Evolutionary conservation across 2,797 vertebrate species (phyloP), one percentile per base, ranked within the genome.

Genomic region (Oreonectes daqikongensis): DNA sequence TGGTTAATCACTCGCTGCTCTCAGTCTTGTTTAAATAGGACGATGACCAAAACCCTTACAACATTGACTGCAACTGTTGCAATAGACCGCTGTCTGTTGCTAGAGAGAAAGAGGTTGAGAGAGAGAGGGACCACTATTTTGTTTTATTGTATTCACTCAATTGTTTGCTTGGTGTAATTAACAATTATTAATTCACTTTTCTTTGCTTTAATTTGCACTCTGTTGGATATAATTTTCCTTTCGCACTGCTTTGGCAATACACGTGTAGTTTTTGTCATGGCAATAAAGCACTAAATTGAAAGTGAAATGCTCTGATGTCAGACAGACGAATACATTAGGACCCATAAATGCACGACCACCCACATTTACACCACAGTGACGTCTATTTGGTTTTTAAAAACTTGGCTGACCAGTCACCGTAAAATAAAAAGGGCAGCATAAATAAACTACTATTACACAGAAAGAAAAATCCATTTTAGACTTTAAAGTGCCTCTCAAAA

Each of bases 1-100:
- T 85, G 85, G 67, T 64, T 64, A 84, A 88, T 83, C 82, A 84
- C 83, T 89, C 85, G 82, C 88, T 90, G 86, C 85, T 83, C 86
- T 82, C 78, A 69, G 82, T 77, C 79, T 77, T 87, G 84, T 90
- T 89, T 89, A 83, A 87, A 78, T 84, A 78, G 88, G 86, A 87
- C 83, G 78, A 80, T 32, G 68, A 88, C 87, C 87, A 90, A 87
- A 80, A 50, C 44, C 30, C 81, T 50, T 82, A 69, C 48, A 69
- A 59, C 71, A 68, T 22, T 60, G 69, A 73, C 61, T 20, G n/a
- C 69, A 22, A 66, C 50, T 28, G 61, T 76, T 68, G 52, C 73
- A 68, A 32, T 60, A 66, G 60, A 52, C 24, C 0, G 38, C 60
- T 44, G 59, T 44, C 26, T 52, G 67, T 15, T 20, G 40, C 42